A percentile compares a stretch with the other conserved stretches of the same genome.
These are phyloP conservation scores for Catharus ustulatus DNA, from an alignment of 2,797 vertebrate genomes.

Conservation along the genomic window DNA sequence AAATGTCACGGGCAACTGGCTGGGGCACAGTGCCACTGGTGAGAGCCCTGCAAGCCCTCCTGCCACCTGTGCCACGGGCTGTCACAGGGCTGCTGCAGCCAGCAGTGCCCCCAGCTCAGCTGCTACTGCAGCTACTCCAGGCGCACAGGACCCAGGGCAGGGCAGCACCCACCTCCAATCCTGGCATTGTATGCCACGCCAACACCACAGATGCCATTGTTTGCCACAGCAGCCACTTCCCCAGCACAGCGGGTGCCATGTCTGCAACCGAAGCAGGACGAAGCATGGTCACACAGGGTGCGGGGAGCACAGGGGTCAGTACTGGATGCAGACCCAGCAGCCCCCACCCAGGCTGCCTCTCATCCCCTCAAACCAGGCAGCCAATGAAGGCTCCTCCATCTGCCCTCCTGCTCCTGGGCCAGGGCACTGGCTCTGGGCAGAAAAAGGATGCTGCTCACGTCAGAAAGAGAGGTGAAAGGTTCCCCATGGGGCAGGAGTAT, in stretches of 20 bases:
- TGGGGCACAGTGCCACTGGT: rapidly evolving
- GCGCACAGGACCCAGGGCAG: not conserved
- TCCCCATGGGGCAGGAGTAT: not conserved
- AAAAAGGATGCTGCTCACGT: rapidly evolving
- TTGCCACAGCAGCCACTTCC: slow-evolving; percentile 93
- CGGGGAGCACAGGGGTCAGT: not conserved
- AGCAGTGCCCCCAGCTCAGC: not conserved
- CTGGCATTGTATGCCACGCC: slow-evolving; percentile 94
- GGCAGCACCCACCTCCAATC: slow-evolving; percentile 69
- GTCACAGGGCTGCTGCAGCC: not conserved
- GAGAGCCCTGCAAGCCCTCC: not conserved
- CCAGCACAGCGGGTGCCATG: slow-evolving; percentile 95
- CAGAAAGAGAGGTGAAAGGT: too few species aligned
- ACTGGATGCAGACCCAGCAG: not conserved
- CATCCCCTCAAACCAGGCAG: rapidly evolving
- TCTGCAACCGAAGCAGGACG: slow-evolving; percentile 64
- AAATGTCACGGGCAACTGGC: rapidly evolving
- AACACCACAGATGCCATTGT: slow-evolving; percentile 95
- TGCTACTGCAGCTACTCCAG: rapidly evolving
- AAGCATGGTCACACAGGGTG: rapidly evolving
- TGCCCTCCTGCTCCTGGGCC: not conserved
- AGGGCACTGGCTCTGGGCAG: not conserved
- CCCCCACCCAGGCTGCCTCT: not conserved
- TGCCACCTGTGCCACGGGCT: rapidly evolving
- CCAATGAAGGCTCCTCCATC: not conserved